Evolutionary conservation across 2,888 invertebrate species (phyloP).

Genomic region (Brachyptera putata): DNA sequence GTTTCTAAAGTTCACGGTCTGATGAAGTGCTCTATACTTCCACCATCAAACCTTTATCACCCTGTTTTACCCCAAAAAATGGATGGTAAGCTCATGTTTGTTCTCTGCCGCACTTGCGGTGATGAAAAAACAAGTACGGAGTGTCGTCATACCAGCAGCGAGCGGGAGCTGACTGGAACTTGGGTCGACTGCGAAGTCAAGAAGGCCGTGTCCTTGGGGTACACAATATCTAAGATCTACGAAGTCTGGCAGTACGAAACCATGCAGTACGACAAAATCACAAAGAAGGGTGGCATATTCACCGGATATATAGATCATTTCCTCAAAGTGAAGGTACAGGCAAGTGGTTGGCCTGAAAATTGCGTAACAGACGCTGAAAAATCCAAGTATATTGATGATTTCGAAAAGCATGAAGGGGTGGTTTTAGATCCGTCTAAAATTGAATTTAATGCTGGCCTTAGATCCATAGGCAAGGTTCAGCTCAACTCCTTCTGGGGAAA

Average conservation of each 20-base stretch:
- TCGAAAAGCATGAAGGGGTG: conserved; percentile 29
- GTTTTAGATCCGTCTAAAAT: conserved; percentile 24
- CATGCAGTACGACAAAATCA: neutral
- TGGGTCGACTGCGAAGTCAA: conserved; percentile 41
- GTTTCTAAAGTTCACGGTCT: conserved; percentile 34
- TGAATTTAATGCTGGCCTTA: conserved; percentile 30
- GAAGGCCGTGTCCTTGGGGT: conserved; percentile 34
- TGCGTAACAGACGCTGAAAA: conserved; percentile 32
- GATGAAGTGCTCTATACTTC: conserved; percentile 35
- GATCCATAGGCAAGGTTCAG: conserved; percentile 33
- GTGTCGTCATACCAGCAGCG: too few species aligned
- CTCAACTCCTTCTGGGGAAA: conserved; percentile 37
- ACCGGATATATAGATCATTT: conserved; percentile 39
- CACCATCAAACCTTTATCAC: conserved; percentile 30
- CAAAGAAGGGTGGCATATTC: conserved; percentile 38
- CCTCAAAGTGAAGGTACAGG: conserved; percentile 38
- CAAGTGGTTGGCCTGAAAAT: conserved; percentile 36
- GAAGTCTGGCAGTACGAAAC: conserved; percentile 1
- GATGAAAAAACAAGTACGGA: conserved; percentile 21
- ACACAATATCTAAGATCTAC: neutral
- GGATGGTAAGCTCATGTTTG: neutral
- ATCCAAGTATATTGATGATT: conserved; percentile 28
- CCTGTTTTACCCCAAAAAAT: neutral
- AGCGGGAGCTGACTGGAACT: conserved; percentile 39
- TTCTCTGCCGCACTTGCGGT: neutral